Conservation (phyloP, 2,113 vertebrate species). For the Gracilinanus agilis region DNA sequence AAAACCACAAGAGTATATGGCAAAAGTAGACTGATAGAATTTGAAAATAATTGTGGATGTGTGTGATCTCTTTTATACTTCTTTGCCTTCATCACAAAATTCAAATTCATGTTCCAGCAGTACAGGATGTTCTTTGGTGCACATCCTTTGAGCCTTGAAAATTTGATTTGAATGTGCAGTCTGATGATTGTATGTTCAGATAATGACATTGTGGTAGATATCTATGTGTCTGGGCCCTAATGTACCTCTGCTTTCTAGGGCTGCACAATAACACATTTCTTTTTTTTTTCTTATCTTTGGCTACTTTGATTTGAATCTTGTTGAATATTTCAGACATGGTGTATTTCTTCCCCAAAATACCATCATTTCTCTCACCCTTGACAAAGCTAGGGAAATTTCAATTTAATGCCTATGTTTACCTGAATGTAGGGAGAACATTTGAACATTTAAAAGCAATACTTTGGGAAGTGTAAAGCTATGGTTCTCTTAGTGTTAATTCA, state of each 20-base stretch:
- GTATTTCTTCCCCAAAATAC: constrained; percentile 69
- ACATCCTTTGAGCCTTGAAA: constrained; percentile 72
- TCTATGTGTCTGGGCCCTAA: constrained; percentile 70
- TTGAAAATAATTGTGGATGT: constrained; percentile 38
- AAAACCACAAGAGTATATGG: constrained; percentile 17
- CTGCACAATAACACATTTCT: constrained; percentile 57
- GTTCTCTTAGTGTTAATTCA: constrained; percentile 43
- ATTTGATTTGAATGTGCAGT: constrained; percentile 75
- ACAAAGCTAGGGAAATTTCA: neutral
- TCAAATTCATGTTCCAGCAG: constrained; percentile 56
- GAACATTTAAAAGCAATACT: constrained; percentile 53
- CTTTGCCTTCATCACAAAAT: constrained; percentile 59
- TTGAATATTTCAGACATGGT: constrained; percentile 52
- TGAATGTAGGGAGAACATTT: constrained; percentile 13
- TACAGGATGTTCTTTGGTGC: constrained; percentile 62
- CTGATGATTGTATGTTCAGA: constrained; percentile 69
- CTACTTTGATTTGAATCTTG: constrained; percentile 72
- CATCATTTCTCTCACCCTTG: constrained; percentile 38
- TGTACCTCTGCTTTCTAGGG: constrained; percentile 73
- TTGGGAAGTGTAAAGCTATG: neutral
- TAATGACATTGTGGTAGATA: constrained; percentile 64
- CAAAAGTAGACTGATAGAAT: constrained; percentile 8
- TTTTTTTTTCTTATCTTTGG: constrained; percentile 69
- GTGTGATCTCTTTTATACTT: constrained; percentile 33
- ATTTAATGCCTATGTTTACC: constrained; percentile 41